Evolutionary conservation across 2,888 invertebrate genomes (phyloP).

Genomic region (Drosophila cognata): DNA sequence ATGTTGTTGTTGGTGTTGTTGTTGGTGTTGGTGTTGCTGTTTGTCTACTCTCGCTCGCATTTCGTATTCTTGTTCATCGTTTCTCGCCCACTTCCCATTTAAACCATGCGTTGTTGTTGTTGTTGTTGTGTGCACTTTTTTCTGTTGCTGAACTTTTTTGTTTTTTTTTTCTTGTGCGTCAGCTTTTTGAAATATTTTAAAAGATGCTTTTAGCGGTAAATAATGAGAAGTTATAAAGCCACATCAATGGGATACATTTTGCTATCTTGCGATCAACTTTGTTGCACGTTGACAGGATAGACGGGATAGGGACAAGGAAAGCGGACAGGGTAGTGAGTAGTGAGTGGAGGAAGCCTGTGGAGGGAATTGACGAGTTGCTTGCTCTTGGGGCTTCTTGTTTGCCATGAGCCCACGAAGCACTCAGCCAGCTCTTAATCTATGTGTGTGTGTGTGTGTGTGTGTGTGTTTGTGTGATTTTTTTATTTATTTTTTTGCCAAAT

Average conservation of each 20-base stretch:
- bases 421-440: slow-evolving; percentile 17
- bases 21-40: slow-evolving; percentile 40
- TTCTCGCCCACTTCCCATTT: slow-evolving; percentile 4
- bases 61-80: background rate
- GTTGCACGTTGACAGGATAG: background rate
- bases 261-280: slow-evolving; percentile 41
- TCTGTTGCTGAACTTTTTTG: slow-evolving; percentile 9
- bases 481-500: slow-evolving; percentile 24
- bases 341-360: background rate
- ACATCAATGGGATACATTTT: slow-evolving; percentile 84
- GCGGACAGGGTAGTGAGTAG: background rate
- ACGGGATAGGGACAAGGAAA: background rate
- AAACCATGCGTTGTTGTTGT: slow-evolving; percentile 11
- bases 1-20: slow-evolving; percentile 32
- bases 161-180: slow-evolving; percentile 52
- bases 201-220: slow-evolving; percentile 85
- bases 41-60: background rate
- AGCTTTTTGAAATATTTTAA: slow-evolving; percentile 83
- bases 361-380: background rate
- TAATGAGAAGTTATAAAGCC: slow-evolving; percentile 86
- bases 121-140: slow-evolving; percentile 25
- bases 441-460: background rate
- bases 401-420: slow-evolving; percentile 9
- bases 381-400: background rate
- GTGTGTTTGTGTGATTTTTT: slow-evolving; percentile 7